Conservation (phyloP, 2,113 vertebrate genomes). For the Cyphomyrus discorhynchus region DNA sequence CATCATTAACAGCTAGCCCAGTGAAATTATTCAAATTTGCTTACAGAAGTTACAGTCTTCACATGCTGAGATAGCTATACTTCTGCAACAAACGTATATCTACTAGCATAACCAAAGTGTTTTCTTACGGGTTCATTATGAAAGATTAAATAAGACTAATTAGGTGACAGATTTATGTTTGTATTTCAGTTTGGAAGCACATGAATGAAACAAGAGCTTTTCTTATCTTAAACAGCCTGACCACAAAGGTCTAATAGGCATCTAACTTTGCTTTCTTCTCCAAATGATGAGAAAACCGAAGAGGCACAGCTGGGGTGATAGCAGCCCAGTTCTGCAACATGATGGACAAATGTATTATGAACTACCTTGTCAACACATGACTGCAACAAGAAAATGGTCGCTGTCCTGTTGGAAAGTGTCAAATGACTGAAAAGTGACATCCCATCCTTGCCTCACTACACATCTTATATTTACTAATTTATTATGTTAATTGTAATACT, state of each 20-base stretch:
- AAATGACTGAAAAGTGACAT: background rate
- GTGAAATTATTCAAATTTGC: background rate
- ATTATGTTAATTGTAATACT: background rate
- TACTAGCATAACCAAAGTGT: background rate
- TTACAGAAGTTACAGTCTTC: background rate
- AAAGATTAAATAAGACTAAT: background rate
- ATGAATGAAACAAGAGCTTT: background rate
- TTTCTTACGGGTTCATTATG: background rate
- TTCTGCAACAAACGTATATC: background rate
- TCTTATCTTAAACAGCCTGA: background rate
- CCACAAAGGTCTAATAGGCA: background rate
- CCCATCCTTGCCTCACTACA: background rate
- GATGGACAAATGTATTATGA: too few relatives aligned
- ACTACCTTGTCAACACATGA: background rate
- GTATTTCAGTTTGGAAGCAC: background rate
- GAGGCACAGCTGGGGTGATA: background rate
- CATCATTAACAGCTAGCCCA: background rate
- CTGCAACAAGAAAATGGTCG: background rate
- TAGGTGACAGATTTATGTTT: background rate
- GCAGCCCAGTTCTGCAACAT: background rate
- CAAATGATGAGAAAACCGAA: background rate
- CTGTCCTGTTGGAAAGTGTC: background rate
- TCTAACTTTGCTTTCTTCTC: background rate
- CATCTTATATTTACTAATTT: background rate
- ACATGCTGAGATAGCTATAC: background rate